Base-by-base conservation (phyloP, 2,888 invertebrate genomes). In the Chrysolina americana region DNA sequence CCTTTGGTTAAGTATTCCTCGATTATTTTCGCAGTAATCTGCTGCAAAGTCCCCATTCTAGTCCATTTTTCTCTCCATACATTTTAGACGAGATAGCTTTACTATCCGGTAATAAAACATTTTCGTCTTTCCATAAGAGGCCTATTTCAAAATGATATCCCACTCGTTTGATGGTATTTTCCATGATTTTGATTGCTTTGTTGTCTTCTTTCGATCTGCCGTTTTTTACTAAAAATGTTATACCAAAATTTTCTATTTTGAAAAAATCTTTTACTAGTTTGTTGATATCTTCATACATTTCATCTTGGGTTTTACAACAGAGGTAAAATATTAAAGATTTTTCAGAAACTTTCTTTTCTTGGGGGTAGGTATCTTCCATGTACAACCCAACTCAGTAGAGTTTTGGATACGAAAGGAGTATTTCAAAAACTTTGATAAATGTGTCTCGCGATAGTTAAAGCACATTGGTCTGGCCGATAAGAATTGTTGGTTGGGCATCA, bases 111-210 rank as follows among this genome's bases (percentile, higher is more conserved):
- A 53, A 21, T 19, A 19, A 21, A 21, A 53, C 53, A 21, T 21
- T 10, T 13, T 53, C 53, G 15, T 53, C 13, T 53, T 53, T 53
- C 19, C 53, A 19, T 21, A 44, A 21, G 21, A 65, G 19, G 44
- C 41, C 64, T 19, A 65, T 65, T 21, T 65, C 44, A 17, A 44
- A 65, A 19, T 65, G 23, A 44, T 44, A 44, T 21, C 17, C 64
- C 19, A 65, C 64, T 65, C 64, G 41, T 41, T 44, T 65, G 13
- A 65, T 41, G 17, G 64, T 65, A 44, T 65, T 65, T 21, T 41
- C 41, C 64, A 65, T 65, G 11, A 28, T 65, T 44, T 65, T 10
- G 3, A 65, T 2, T 19, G 64, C 64, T 65, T 17, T 65, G 1
- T 65, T 19, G 64, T 44, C 44, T 5, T 44, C 44, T 44, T 44